Evolutionary conservation across 1,140 invertebrate species (phyloP).

Genomic region (Ooceraea biroi): DNA sequence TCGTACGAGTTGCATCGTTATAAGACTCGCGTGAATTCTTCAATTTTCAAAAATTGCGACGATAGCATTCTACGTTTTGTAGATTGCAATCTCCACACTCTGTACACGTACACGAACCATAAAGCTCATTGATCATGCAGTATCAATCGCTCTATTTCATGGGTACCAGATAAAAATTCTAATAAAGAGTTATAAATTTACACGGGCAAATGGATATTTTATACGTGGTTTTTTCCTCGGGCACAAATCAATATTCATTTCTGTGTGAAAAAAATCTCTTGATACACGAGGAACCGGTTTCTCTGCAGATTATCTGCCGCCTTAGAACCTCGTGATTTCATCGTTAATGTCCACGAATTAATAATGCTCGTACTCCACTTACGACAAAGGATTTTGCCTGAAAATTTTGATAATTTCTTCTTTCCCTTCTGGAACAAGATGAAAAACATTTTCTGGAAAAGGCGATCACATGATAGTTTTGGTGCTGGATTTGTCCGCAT

Average conservation of each 20-base stretch:
- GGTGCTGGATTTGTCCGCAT: too few relatives aligned
- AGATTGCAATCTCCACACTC: not conserved
- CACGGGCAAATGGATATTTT: not conserved
- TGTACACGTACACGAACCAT: not conserved
- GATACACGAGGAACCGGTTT: not conserved
- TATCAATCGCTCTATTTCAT: not conserved
- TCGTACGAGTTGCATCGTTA: not conserved
- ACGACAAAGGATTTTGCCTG: not conserved
- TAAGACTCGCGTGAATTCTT: too few relatives aligned
- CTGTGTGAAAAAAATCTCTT: not conserved
- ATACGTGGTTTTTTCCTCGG: not conserved
- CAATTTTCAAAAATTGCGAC: not conserved
- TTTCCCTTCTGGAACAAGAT: too few relatives aligned
- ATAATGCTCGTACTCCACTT: not conserved
- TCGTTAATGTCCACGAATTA: conserved; percentile 3
- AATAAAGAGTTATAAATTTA: not conserved
- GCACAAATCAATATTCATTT: conserved; percentile 12
- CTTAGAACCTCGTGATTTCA: not conserved
- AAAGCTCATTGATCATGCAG: not conserved
- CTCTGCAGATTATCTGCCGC: not conserved
- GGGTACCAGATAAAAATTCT: not conserved
- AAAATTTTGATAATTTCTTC: too few relatives aligned
- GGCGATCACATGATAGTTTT: too few relatives aligned
- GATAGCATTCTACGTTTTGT: not conserved
- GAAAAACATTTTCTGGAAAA: too few relatives aligned